phyloP scores from a whole-genome alignment of 1,140 invertebrate species.

The Hormaphis cornu region DNA sequence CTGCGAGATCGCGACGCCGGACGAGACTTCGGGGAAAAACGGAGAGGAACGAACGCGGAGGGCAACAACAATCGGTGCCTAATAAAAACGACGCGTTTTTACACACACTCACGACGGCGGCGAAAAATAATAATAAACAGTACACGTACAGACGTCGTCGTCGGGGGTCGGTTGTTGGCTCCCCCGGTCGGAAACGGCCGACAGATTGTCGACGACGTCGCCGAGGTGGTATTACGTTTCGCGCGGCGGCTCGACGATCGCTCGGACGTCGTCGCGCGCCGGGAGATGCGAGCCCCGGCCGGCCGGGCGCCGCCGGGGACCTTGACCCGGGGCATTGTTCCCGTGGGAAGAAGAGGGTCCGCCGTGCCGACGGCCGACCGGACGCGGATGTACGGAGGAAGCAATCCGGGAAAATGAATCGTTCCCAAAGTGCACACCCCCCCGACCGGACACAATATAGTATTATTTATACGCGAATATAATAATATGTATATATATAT shows the following conservation, averaged over 20 bases:
- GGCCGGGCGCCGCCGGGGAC: neutral
- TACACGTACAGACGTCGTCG: too few relatives aligned
- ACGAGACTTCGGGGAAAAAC: too few relatives aligned
- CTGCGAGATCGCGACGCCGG: too few relatives aligned
- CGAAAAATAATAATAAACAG: too few relatives aligned
- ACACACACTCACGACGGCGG: too few relatives aligned
- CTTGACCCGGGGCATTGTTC: conserved; percentile 27
- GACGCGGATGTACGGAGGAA: conserved; percentile 21
- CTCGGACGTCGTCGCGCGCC: neutral
- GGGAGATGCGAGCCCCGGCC: neutral
- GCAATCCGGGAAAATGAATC: conserved; percentile 32
- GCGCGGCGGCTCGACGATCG: too few relatives aligned
- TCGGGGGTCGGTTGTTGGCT: too few relatives aligned
- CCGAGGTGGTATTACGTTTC: too few relatives aligned
- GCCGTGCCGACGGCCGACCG: conserved; percentile 21
- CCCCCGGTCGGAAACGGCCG: conserved; percentile 18
- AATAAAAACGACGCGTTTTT: too few relatives aligned
- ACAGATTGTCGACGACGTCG: neutral
- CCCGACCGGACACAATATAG: conserved; percentile 16
- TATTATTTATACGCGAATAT: neutral
- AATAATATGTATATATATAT: too few relatives aligned
- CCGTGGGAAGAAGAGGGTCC: conserved; percentile 29
- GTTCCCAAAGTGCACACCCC: conserved; percentile 29
- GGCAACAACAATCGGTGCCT: too few relatives aligned
- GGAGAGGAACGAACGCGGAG: too few relatives aligned